These are phyloP conservation scores for Cyprinodon variegatus DNA, from an alignment of 2,113 vertebrate genomes.

Conservation along the genomic window DNA sequence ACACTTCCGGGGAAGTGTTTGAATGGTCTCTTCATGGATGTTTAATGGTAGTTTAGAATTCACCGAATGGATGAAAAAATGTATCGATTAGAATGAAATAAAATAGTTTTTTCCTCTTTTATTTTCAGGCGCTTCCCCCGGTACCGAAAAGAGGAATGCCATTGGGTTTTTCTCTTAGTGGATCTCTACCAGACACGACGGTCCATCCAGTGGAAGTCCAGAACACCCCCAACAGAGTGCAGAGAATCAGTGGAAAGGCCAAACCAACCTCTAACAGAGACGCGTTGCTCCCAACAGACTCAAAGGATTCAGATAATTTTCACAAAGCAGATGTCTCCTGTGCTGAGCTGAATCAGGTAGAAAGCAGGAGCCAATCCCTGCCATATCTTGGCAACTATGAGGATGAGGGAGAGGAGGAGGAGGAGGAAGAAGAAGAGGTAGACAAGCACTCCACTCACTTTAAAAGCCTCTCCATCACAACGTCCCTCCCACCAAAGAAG, in stretches of 20 bases:
- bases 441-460: constrained; percentile 24
- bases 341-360: constrained; percentile 53
- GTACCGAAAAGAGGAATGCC: constrained; percentile 64
- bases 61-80: no score
- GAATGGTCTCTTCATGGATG: no score
- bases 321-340: constrained; percentile 16
- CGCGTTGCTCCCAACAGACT: background rate
- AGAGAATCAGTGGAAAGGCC: constrained; percentile 12
- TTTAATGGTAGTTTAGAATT: no score
- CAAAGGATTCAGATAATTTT: background rate
- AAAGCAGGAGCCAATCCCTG: constrained; percentile 52
- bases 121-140: constrained; percentile 58
- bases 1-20: no score
- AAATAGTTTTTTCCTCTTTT: constrained; percentile 5
- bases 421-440: constrained; percentile 21
- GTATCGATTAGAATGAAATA: no score
- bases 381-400: constrained; percentile 36
- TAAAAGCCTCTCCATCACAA: background rate
- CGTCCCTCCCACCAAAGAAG: constrained; percentile 24
- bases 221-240: background rate
- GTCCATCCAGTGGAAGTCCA: constrained; percentile 29
- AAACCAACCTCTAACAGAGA: constrained; percentile 12
- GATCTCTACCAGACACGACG: constrained; percentile 34
- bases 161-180: constrained; percentile 36
- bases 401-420: background rate